Conservation (phyloP, 2,888 invertebrate genomes). For the Ormyrus nitidulus region DNA sequence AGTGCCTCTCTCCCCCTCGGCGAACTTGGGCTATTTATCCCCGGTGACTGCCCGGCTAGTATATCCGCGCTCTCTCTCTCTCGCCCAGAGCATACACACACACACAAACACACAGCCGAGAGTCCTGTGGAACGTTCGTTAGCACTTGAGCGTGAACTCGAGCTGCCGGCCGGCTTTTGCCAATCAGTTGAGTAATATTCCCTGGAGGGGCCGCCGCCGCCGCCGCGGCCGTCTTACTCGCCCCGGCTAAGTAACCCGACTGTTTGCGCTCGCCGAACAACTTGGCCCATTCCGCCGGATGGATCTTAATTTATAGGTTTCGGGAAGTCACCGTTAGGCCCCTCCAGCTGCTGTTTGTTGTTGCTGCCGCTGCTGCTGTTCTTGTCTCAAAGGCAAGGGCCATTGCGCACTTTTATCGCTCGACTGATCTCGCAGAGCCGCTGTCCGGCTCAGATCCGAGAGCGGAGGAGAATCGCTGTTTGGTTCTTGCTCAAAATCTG, state of each 20-base stretch:
- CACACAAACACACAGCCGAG: background rate
- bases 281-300: background rate
- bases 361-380: too few relatives aligned
- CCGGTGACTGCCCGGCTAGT: background rate
- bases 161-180: constrained; percentile 55
- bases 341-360: background rate
- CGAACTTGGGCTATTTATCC: constrained; percentile 22
- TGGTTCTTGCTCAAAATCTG: too few relatives aligned
- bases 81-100: background rate
- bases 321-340: background rate
- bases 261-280: background rate
- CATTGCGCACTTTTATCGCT: too few relatives aligned
- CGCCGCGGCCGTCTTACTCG: background rate
- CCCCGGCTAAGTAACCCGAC: too few relatives aligned
- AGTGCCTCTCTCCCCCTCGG: background rate
- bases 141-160: background rate
- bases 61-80: background rate
- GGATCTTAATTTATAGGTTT: constrained; percentile 11
- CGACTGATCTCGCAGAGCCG: too few relatives aligned
- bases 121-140: background rate
- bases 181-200: constrained; percentile 65
- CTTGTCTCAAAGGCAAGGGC: too few relatives aligned
- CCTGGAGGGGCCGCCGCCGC: background rate
- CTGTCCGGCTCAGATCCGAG: too few relatives aligned
- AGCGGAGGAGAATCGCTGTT: too few relatives aligned